Percentiles rank a stretch among this genome's conserved stretches.
These are phyloP conservation scores for Mustela nigripes DNA, from an alignment of 2,113 vertebrate species.

Conservation along the genomic window DNA sequence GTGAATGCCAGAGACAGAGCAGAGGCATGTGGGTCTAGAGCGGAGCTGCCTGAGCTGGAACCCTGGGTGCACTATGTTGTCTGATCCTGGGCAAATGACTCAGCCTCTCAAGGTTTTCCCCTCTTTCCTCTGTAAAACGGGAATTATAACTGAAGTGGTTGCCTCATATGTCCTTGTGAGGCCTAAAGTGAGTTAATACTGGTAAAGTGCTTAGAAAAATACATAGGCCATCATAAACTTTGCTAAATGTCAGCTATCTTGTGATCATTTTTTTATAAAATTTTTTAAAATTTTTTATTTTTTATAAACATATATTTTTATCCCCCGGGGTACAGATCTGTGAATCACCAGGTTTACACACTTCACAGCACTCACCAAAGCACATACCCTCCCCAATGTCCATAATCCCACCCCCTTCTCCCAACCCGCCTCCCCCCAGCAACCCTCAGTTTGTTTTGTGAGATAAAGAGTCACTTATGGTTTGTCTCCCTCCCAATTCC, in stretches of 20 bases:
- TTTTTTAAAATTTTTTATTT: no score
- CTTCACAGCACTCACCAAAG: no score
- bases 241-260: neutral
- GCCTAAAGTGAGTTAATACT: neutral
- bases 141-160: neutral
- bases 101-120: neutral
- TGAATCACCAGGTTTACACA: no score
- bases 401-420: no score
- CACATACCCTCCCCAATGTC: no score
- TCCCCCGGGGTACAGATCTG: no score
- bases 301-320: no score
- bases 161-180: neutral
- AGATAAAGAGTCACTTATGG: no score
- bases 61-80: neutral
- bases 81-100: neutral
- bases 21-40: neutral
- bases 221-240: neutral
- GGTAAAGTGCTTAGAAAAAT: neutral
- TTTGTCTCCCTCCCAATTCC: no score
- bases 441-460: no score
- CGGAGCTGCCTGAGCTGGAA: no score
- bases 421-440: no score
- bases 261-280: neutral
- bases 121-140: neutral
- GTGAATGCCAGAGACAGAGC: fast-evolving